A percentile compares a stretch with the other conserved stretches of the same genome.
These are phyloP conservation scores for Erannis defoliaria DNA, from an alignment of 2,888 invertebrate genomes.

Conservation along the genomic window DNA sequence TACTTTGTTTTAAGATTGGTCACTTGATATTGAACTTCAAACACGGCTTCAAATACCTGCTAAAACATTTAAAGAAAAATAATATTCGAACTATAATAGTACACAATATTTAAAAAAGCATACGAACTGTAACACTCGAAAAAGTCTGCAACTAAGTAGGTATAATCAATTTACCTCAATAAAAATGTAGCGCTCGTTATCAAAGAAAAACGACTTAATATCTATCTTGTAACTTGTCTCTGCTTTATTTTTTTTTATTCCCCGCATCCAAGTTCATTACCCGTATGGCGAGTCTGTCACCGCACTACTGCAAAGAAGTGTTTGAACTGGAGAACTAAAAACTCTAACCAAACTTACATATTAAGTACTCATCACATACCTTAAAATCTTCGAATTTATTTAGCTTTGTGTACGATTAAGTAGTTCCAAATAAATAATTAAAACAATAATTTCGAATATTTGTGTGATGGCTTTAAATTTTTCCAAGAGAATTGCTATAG, in stretches of 20 bases:
- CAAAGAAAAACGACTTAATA: slow-evolving; percentile 10
- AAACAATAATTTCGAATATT: too few species aligned
- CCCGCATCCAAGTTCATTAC: slow-evolving; percentile 20
- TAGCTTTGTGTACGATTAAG: too few species aligned
- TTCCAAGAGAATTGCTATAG: not conserved
- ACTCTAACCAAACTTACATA: not conserved
- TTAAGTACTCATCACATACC: not conserved
- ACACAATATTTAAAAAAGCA: not conserved
- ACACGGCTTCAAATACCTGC: too few species aligned
- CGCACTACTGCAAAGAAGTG: not conserved
- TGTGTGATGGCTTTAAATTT: too few species aligned
- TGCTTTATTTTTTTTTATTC: slow-evolving; percentile 7
- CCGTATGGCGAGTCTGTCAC: slow-evolving; percentile 15
- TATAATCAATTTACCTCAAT: slow-evolving; percentile 11
- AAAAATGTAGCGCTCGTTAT: slow-evolving; percentile 6
- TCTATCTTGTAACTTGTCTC: slow-evolving; percentile 9
- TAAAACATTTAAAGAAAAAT: too few species aligned
- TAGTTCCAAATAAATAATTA: too few species aligned
- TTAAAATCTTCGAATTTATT: not conserved
- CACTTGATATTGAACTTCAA: too few species aligned
- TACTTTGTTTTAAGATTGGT: too few species aligned
- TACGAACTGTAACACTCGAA: not conserved
- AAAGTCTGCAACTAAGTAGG: not conserved
- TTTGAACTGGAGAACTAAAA: not conserved
- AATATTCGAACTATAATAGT: too few species aligned